phyloP scores from a whole-genome alignment of 2,888 invertebrate species.

The Philereme transversata region DNA sequence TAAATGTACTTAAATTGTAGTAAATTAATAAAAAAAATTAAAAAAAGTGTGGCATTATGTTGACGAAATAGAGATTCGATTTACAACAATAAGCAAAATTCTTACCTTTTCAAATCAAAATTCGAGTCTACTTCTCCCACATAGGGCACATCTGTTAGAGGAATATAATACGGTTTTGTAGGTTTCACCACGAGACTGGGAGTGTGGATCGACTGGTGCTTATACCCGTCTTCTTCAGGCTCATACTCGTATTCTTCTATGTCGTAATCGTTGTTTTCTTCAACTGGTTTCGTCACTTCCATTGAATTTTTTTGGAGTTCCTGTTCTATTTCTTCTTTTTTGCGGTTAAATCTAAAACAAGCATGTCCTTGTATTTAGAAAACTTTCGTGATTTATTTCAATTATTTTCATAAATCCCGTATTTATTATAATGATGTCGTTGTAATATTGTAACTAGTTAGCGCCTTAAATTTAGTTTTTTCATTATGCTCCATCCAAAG shows the following conservation, averaged over 20 bases:
- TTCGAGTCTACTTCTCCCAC: constrained; percentile 69
- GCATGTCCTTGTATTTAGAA: background rate
- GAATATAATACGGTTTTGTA: constrained; percentile 59
- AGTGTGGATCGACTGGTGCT: constrained; percentile 43
- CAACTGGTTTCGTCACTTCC: constrained; percentile 31
- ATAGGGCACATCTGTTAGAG: constrained; percentile 69
- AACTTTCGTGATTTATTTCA: too few species aligned
- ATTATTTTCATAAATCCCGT: too few species aligned
- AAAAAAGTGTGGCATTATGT: too few species aligned
- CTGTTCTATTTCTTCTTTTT: constrained; percentile 63
- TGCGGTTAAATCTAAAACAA: constrained; percentile 57
- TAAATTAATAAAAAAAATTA: too few species aligned
- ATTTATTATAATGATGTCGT: too few species aligned
- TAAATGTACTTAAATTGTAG: too few species aligned
- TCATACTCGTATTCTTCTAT: constrained; percentile 60
- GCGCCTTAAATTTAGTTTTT: too few species aligned
- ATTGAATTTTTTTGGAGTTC: constrained; percentile 47
- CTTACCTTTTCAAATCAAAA: constrained; percentile 67
- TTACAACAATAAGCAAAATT: background rate
- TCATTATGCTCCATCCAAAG: too few species aligned
- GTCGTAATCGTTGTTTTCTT: constrained; percentile 63
- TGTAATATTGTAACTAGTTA: too few species aligned
- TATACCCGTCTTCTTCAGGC: constrained; percentile 51
- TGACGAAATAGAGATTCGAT: too few species aligned
- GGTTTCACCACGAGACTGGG: constrained; percentile 48